Conservation (phyloP, 2,113 vertebrate genomes). For the Phylloscopus trochiloides region DNA sequence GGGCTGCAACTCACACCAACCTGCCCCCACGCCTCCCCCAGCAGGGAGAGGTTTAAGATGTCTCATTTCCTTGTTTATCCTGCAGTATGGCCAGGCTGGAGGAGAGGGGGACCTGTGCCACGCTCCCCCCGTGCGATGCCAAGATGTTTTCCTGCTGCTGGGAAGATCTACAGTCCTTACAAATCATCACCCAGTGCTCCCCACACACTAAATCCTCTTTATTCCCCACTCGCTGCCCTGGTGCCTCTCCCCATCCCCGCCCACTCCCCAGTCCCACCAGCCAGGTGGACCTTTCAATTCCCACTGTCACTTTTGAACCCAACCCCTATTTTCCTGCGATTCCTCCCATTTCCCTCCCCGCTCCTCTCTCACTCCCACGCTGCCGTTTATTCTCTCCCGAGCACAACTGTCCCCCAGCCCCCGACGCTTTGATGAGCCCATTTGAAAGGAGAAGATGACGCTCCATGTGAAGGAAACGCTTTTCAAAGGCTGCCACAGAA, state of each 20-base stretch:
- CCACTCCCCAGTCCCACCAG: accelerated
- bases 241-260: not conserved
- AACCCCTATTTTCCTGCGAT: not conserved
- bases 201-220: not conserved
- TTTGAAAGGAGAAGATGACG: conserved; percentile 31
- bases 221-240: not conserved
- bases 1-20: not conserved
- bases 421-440: conserved; percentile 32
- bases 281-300: not conserved
- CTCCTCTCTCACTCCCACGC: conserved; percentile 28
- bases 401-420: conserved; percentile 29
- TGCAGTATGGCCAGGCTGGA: not conserved
- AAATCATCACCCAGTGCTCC: not conserved
- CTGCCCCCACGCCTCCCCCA: not conserved
- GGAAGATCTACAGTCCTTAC: not conserved
- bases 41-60: not conserved
- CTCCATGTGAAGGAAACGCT: conserved; percentile 31
- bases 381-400: not conserved
- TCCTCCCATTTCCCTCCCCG: not conserved
- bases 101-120: not conserved
- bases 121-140: accelerated
- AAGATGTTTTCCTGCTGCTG: not conserved
- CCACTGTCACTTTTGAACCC: not conserved
- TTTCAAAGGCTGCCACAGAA: conserved; percentile 62
- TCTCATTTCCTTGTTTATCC: not conserved